These are phyloP conservation scores for Hylaeus anthracinus DNA, from an alignment of 1,140 invertebrate genomes.

Conservation along the genomic window DNA sequence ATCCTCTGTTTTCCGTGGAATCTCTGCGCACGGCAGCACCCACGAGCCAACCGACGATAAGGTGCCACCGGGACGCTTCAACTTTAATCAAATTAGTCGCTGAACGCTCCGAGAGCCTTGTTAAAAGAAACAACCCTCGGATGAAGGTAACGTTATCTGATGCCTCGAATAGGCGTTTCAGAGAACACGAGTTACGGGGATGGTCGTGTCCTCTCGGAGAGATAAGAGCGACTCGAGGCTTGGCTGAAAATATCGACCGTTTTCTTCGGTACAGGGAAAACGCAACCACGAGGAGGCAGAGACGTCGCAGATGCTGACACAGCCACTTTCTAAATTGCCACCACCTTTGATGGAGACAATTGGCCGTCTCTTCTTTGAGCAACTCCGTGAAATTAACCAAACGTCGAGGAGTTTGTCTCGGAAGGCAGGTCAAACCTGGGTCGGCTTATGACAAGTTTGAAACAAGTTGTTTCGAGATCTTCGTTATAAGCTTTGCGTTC, in stretches of 20 bases:
- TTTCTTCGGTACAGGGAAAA: background rate
- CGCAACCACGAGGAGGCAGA: background rate
- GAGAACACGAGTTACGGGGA: background rate
- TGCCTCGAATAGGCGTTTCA: background rate
- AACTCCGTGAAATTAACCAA: background rate
- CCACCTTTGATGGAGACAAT: background rate
- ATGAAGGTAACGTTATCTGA: background rate
- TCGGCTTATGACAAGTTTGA: no score
- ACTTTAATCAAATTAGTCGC: conserved; percentile 50
- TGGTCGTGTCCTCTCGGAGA: background rate
- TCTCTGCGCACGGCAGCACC: conserved; percentile 12
- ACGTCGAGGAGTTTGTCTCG: no score
- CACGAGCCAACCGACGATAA: conserved; percentile 19
- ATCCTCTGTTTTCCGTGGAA: conserved; percentile 54
- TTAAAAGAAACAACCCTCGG: conserved; percentile 5
- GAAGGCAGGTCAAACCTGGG: no score
- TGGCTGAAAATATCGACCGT: background rate
- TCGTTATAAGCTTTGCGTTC: no score
- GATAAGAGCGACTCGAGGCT: background rate
- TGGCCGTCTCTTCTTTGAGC: background rate
- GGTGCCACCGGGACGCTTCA: background rate
- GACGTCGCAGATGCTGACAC: background rate
- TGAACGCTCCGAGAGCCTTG: background rate
- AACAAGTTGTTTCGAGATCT: no score
- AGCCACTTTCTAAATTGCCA: background rate